Percentiles rank a stretch among this genome's conserved stretches.
phyloP scores from a whole-genome alignment of 2,797 vertebrate species.

The Eulemur coronatus region DNA sequence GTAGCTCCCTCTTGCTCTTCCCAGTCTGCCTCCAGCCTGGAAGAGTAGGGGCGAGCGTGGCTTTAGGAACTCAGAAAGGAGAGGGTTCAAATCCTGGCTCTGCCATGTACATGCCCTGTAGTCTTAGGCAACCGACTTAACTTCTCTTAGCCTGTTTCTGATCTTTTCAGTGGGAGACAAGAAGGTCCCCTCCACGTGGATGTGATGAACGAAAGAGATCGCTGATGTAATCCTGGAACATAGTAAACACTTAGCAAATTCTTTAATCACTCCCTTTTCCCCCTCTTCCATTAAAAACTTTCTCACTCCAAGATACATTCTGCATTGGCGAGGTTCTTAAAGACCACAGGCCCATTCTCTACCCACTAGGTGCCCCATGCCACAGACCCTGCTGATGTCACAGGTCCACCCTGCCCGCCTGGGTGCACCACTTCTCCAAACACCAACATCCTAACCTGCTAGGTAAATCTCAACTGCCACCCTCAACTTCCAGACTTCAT shows the following conservation, averaged over 20 bases:
- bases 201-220: neutral
- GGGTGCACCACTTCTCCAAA: neutral
- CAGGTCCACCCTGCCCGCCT: neutral
- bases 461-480: neutral
- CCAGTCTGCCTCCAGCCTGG: neutral
- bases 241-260: neutral
- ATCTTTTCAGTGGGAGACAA: neutral
- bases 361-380: neutral
- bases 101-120: neutral
- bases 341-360: neutral
- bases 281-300: constrained; percentile 49
- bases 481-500: neutral
- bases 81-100: neutral
- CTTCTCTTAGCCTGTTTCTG: neutral
- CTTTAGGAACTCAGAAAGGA: constrained; percentile 23
- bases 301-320: neutral
- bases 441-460: neutral
- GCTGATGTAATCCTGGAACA: neutral
- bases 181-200: neutral
- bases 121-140: constrained; percentile 12
- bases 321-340: neutral
- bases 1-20: neutral
- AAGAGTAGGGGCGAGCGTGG: neutral
- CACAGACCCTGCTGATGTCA: neutral
- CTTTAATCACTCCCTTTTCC: neutral